Evolutionary conservation across 64 coral and sea anemone species (phyloP).

Genomic region (Stylophora pistillata): DNA sequence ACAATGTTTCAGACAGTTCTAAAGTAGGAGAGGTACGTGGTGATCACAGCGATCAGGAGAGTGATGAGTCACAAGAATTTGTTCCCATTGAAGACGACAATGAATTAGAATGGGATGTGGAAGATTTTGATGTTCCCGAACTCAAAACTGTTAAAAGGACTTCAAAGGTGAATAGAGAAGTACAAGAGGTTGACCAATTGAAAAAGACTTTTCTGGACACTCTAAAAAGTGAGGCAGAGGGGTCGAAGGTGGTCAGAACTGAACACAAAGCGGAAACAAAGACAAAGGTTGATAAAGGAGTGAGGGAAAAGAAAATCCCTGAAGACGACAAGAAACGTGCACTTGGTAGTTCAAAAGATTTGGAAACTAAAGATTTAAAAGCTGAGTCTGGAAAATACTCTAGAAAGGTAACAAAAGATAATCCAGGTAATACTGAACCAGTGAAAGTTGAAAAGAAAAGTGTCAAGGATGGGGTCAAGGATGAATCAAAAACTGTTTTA

Average conservation of each 20-base stretch:
- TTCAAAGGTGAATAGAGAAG: conserved; percentile 8
- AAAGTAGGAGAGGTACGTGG: background rate
- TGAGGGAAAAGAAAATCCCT: background rate
- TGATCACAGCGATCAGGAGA: background rate
- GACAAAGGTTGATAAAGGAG: background rate
- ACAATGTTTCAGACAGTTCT: background rate
- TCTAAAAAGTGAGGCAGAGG: conserved; percentile 20
- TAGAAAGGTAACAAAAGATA: conserved; percentile 10
- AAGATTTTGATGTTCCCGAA: conserved; percentile 37
- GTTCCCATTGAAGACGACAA: conserved; percentile 31
- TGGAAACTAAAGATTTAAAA: background rate
- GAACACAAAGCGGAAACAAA: background rate
- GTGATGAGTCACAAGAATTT: background rate
- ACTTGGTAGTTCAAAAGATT: background rate
- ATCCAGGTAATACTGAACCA: background rate
- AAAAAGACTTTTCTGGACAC: conserved; percentile 39
- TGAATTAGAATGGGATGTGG: conserved; percentile 43
- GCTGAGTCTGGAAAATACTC: background rate
- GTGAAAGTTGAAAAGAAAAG: conserved; percentile 13
- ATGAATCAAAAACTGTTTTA: background rate
- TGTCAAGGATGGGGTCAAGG: background rate
- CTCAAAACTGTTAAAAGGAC: background rate
- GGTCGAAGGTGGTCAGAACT: background rate
- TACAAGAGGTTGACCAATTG: conserved; percentile 8
- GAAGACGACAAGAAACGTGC: background rate